Evolutionary conservation across 2,797 vertebrate genomes (phyloP).

Genomic region (Cossypha polioptera): DNA sequence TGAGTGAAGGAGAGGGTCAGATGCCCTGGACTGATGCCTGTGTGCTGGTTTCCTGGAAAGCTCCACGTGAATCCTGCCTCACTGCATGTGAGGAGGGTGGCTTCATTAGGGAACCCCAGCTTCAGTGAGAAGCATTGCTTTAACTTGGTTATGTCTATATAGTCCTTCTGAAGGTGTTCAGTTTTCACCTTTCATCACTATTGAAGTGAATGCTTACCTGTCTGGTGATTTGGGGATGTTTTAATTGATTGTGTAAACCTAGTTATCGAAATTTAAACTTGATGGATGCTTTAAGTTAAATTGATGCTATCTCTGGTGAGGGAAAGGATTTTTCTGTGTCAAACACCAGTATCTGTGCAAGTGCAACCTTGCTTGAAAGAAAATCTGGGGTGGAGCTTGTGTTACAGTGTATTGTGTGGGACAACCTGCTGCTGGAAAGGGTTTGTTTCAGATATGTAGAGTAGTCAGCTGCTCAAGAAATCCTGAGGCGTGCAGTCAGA

Average conservation of each 20-base stretch:
- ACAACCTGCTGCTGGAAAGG: background rate
- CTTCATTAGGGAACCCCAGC: background rate
- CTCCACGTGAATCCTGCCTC: background rate
- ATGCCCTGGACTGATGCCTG: background rate
- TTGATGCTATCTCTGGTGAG: background rate
- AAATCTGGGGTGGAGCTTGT: background rate
- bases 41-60: background rate
- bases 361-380: background rate
- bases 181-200: fast-evolving
- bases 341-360: background rate
- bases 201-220: background rate
- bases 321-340: background rate
- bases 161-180: background rate
- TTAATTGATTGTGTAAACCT: background rate
- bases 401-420: background rate
- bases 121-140: background rate
- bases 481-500: background rate
- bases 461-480: background rate
- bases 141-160: fast-evolving
- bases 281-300: background rate
- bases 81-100: fast-evolving
- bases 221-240: background rate
- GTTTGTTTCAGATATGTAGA: background rate
- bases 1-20: background rate
- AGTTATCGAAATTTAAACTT: background rate